Conservation (phyloP, 2,113 vertebrate genomes). For the Aepyceros melampus region DNA sequence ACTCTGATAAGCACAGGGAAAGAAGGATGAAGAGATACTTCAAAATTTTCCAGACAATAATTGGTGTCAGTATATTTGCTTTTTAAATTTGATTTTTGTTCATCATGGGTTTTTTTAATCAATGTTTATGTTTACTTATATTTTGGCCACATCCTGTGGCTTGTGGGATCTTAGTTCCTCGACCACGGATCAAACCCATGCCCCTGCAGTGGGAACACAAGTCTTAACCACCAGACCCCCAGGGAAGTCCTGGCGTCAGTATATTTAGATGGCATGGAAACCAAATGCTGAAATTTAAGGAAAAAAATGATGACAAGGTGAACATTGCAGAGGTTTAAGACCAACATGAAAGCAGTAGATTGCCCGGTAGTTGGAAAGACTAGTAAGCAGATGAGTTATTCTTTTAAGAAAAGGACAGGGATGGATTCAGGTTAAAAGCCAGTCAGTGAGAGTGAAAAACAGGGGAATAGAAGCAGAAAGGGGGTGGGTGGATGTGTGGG, state of each 20-base stretch:
- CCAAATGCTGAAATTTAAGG: neutral
- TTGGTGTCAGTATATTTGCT: neutral
- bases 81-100: neutral
- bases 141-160: neutral
- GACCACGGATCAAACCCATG: neutral
- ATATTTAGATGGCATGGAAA: neutral
- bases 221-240: neutral
- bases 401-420: neutral
- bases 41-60: neutral
- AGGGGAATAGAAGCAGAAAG: neutral
- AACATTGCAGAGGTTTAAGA: neutral
- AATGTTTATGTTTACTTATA: neutral
- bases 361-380: neutral
- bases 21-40: neutral
- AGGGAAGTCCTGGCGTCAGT: neutral
- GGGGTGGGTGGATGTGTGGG: rapidly evolving
- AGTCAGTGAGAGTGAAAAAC: neutral
- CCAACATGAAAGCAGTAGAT: neutral
- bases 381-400: neutral
- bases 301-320: neutral
- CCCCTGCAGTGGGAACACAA: neutral
- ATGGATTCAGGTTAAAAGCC: neutral
- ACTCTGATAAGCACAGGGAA: neutral
- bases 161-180: neutral
- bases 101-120: neutral